Conservation (phyloP, 2,888 invertebrate genomes). For the Leptinotarsa peninsularis region DNA sequence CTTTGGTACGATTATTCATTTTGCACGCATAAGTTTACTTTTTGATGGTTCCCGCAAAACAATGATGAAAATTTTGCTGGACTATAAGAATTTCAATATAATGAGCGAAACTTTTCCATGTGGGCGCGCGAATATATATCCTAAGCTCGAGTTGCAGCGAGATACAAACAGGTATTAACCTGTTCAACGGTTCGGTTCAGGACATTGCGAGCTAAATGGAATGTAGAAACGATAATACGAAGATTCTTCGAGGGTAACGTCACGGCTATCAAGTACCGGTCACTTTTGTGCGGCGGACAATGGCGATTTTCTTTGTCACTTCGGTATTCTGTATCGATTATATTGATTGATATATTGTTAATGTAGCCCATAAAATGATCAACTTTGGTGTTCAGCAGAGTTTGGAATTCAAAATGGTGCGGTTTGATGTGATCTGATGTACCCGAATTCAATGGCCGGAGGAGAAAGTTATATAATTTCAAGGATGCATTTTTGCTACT, state of each 20-base stretch:
- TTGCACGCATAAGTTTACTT: no score
- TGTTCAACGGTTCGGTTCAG: conserved; percentile 45
- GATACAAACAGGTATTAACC: conserved; percentile 49
- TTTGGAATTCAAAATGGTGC: conserved; percentile 28
- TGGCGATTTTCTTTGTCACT: conserved; percentile 32
- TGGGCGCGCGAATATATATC: conserved; percentile 26
- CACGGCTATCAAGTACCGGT: conserved; percentile 33
- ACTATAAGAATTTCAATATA: conserved; percentile 17
- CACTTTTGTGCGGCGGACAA: conserved; percentile 29
- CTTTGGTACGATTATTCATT: no score
- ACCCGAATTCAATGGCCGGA: background rate
- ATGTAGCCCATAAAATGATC: conserved; percentile 26
- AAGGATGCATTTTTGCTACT: background rate
- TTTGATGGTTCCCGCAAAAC: no score
- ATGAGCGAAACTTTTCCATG: conserved; percentile 19
- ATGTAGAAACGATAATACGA: conserved; percentile 24
- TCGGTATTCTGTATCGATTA: conserved; percentile 32
- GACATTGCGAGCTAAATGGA: conserved; percentile 25
- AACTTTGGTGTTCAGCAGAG: conserved; percentile 31
- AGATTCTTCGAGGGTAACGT: conserved; percentile 39
- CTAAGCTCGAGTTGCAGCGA: conserved; percentile 39
- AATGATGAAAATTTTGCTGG: background rate
- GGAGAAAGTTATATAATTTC: conserved; percentile 5
- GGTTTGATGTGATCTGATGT: conserved; percentile 16
- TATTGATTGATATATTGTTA: conserved; percentile 22